Percentiles rank a stretch among this genome's conserved stretches.
These are phyloP conservation scores for Bombus pyrosoma DNA, from an alignment of 1,140 invertebrate species.

Conservation along the genomic window DNA sequence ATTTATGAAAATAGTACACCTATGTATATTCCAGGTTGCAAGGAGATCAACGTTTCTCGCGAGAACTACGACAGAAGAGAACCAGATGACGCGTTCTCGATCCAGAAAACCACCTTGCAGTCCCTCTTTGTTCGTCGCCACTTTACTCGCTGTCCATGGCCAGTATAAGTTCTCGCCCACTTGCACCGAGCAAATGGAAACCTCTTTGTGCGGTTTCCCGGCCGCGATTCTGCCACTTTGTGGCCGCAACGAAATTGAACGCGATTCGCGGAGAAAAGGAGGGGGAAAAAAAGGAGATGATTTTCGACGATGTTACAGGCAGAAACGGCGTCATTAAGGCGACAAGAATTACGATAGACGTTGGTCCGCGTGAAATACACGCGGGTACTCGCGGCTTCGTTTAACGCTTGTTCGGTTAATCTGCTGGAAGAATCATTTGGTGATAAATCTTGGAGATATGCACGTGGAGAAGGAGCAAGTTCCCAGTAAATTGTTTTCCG, in stretches of 20 bases:
- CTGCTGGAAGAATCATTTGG: not conserved
- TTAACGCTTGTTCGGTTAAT: not conserved
- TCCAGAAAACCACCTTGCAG: not conserved
- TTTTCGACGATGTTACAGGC: not conserved
- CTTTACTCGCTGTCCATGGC: not conserved
- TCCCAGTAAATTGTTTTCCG: not conserved
- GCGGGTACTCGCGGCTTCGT: not conserved
- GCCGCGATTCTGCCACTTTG: constrained; percentile 16
- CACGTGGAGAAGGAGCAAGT: not conserved
- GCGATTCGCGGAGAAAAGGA: not conserved
- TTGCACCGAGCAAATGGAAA: constrained; percentile 29
- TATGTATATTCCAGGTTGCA: no score
- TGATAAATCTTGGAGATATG: not conserved
- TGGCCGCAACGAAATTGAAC: not conserved
- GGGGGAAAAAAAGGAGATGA: not conserved
- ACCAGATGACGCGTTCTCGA: not conserved
- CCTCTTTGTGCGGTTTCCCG: constrained; percentile 25
- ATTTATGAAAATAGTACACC: no score
- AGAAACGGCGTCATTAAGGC: not conserved
- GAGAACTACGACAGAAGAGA: not conserved
- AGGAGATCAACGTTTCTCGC: not conserved
- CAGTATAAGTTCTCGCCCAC: not conserved
- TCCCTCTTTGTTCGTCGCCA: not conserved
- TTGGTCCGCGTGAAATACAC: not conserved
- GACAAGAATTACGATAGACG: not conserved